These are phyloP conservation scores for Balanococcus diminutus DNA, from an alignment of 2,888 invertebrate species.

Conservation along the genomic window DNA sequence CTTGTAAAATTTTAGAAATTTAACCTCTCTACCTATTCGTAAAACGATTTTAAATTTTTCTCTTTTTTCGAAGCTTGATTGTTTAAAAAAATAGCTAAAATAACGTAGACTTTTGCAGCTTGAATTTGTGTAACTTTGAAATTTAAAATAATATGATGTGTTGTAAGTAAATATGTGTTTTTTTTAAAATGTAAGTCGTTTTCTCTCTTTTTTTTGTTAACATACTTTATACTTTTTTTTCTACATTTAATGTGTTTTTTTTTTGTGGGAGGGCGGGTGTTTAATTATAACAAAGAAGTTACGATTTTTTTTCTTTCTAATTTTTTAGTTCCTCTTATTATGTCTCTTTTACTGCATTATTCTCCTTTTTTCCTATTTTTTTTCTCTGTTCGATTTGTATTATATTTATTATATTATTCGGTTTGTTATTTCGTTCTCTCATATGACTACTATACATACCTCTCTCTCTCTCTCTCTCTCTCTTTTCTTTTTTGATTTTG, in stretches of 20 bases:
- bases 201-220: not conserved
- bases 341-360: not conserved
- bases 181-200: not conserved
- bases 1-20: not conserved
- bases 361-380: not conserved
- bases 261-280: too few species aligned
- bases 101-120: not conserved
- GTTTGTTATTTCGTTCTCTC: not conserved
- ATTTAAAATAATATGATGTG: not conserved
- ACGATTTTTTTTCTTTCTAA: not conserved
- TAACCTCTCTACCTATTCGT: not conserved
- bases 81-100: not conserved
- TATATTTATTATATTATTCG: not conserved
- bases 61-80: not conserved
- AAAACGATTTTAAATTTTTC: not conserved
- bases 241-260: not conserved
- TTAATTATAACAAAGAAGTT: not conserved
- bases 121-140: not conserved
- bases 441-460: not conserved
- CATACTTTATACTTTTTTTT: not conserved
- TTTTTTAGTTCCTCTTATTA: not conserved
- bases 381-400: not conserved
- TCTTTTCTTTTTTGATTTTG: not conserved
- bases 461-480: not conserved
- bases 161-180: too few species aligned